phyloP scores from a whole-genome alignment of 2,797 vertebrate species.

The Muraenolepis orangiensis region DNA sequence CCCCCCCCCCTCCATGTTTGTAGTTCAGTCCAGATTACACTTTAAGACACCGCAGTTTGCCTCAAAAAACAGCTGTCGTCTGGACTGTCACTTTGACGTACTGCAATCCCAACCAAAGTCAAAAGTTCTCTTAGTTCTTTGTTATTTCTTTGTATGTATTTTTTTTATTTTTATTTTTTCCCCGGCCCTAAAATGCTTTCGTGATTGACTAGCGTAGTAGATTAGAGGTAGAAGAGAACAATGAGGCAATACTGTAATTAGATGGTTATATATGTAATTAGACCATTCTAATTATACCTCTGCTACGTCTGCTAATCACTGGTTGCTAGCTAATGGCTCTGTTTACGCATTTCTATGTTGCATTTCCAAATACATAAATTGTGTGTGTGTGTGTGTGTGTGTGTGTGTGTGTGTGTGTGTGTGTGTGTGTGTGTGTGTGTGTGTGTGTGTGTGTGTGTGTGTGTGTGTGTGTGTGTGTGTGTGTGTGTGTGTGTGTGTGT shows the following conservation, averaged over 20 bases:
- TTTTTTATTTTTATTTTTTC: constrained; percentile 56
- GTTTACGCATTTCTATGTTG: constrained; percentile 51
- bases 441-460: background rate
- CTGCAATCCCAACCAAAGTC: constrained; percentile 1
- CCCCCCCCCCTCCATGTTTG: background rate
- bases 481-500: constrained; percentile 1
- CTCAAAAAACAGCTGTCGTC: background rate
- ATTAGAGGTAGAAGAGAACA: constrained; percentile 61
- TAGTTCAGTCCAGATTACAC: background rate
- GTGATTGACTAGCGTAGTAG: constrained; percentile 37
- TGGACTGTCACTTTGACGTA: background rate
- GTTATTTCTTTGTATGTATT: constrained; percentile 19
- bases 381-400: constrained; percentile 1
- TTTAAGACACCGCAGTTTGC: background rate
- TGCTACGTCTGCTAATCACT: constrained; percentile 61
- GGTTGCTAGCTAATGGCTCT: constrained; percentile 48
- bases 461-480: background rate
- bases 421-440: constrained; percentile 3
- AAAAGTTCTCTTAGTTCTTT: constrained; percentile 26
- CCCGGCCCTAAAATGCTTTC: constrained; percentile 46
- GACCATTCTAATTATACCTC: constrained; percentile 57
- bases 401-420: constrained; percentile 13
- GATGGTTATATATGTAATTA: constrained; percentile 18
- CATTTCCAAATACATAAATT: constrained; percentile 44
- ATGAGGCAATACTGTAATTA: constrained; percentile 63